Percentiles rank a stretch among this genome's conserved stretches.
Evolutionary conservation across 2,888 invertebrate species (phyloP).

Genomic region (Zonitis immaculata): DNA sequence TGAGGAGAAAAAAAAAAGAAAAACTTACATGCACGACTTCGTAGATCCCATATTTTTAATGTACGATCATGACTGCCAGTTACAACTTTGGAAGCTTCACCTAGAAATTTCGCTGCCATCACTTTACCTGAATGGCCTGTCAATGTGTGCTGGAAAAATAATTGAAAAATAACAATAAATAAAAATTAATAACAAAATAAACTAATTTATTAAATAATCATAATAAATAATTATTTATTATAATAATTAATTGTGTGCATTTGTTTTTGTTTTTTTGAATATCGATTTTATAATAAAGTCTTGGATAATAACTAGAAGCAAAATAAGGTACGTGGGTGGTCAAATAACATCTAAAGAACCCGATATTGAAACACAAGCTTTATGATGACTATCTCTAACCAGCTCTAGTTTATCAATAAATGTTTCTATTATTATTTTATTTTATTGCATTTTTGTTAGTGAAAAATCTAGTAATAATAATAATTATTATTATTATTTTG

Average conservation of each 20-base stretch:
- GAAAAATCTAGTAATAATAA: too few species aligned
- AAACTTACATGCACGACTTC: slow-evolving; percentile 84
- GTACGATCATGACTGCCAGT: slow-evolving; percentile 98
- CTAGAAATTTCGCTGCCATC: slow-evolving; percentile 92
- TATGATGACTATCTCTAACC: too few species aligned
- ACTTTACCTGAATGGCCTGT: slow-evolving; percentile 98
- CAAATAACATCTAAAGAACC: background rate
- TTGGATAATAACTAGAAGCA: background rate
- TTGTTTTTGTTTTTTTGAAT: too few species aligned
- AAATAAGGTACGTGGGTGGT: background rate
- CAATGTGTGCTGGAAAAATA: slow-evolving; percentile 73
- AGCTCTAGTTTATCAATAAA: too few species aligned
- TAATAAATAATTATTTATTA: too few species aligned
- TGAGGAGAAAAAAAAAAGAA: too few species aligned
- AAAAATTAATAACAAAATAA: background rate
- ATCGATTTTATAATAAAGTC: background rate
- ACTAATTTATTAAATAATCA: too few species aligned
- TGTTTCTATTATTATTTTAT: too few species aligned
- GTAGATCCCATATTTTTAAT: slow-evolving; percentile 96
- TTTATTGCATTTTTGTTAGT: too few species aligned
- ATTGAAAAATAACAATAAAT: slow-evolving; percentile 4
- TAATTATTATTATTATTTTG: too few species aligned
- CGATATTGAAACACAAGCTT: background rate
- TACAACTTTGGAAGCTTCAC: slow-evolving; percentile 88
- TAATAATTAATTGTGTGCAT: too few species aligned